These are phyloP conservation scores for Brachionus sp. DNA, from an alignment of 1,140 invertebrate species.

Conservation along the genomic window DNA sequence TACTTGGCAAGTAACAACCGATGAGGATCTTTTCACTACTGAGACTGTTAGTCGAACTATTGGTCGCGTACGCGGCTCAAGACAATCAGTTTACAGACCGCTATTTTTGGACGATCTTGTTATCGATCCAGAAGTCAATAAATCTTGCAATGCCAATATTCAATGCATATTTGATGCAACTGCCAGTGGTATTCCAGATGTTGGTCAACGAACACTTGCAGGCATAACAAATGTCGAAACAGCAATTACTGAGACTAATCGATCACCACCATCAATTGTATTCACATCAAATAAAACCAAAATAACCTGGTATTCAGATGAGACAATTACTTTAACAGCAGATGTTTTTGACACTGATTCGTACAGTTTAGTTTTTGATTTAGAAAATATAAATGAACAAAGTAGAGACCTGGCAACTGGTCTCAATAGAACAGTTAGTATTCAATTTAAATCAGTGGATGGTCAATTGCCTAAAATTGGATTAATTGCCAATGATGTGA, in stretches of 20 bases:
- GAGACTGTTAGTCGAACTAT: background rate
- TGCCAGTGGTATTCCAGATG: background rate
- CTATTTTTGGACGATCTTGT: background rate
- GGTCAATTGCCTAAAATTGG: background rate
- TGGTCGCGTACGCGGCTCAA: conserved; percentile 2
- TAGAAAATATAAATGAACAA: background rate
- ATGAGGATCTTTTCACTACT: background rate
- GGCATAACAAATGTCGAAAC: background rate
- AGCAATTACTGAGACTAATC: background rate
- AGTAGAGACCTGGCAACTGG: background rate
- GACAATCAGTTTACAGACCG: background rate
- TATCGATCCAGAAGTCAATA: background rate
- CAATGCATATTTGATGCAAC: background rate
- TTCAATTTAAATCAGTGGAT: background rate
- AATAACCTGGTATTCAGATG: background rate
- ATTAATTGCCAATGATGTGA: background rate
- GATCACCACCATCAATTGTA: background rate
- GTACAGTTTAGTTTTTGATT: background rate
- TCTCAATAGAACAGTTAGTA: background rate
- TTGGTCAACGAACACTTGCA: background rate
- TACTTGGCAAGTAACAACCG: background rate
- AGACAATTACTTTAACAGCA: background rate
- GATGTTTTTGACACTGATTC: background rate
- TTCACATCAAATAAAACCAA: background rate
- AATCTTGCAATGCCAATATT: background rate